These are phyloP conservation scores for Sander lucioperca DNA, from an alignment of 2,113 vertebrate species.

Conservation along the genomic window DNA sequence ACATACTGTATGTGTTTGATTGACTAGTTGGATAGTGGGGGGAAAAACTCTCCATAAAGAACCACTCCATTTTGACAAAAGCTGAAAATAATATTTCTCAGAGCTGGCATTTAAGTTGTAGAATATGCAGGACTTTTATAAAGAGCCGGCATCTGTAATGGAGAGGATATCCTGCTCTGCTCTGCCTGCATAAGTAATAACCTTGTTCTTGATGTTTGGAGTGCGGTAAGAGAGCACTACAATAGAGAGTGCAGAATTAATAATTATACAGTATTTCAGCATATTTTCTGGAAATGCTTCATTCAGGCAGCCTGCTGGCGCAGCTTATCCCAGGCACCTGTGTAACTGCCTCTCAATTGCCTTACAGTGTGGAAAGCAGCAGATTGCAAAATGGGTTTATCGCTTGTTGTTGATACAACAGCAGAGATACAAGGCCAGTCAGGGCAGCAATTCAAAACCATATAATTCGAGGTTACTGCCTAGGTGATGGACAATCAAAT, in stretches of 20 bases:
- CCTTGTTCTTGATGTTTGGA: conserved; percentile 30
- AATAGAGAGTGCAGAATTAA: conserved; percentile 46
- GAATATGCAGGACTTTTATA: conserved; percentile 27
- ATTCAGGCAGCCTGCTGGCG: conserved; percentile 31
- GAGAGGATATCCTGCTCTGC: conserved; percentile 12
- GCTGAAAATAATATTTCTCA: not conserved
- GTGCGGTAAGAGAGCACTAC: conserved; percentile 5
- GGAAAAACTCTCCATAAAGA: not conserved
- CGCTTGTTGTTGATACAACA: conserved; percentile 51
- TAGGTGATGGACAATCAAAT: conserved; percentile 60
- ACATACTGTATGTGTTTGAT: not conserved
- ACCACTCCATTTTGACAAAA: not conserved
- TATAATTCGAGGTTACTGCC: conserved; percentile 37
- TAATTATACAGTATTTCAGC: conserved; percentile 31
- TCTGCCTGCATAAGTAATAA: conserved; percentile 25
- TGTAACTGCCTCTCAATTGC: conserved; percentile 35
- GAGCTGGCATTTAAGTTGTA: conserved; percentile 17
- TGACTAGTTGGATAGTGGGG: not conserved
- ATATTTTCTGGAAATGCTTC: conserved; percentile 42
- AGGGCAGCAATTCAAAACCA: conserved; percentile 41
- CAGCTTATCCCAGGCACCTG: conserved; percentile 34
- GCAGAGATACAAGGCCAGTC: conserved; percentile 32
- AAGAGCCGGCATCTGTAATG: conserved; percentile 23
- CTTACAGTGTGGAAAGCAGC: conserved; percentile 32
- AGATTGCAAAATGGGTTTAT: conserved; percentile 55